These are phyloP conservation scores for Coecobrya sp. DNA, from an alignment of 2,888 invertebrate species.

Conservation along the genomic window DNA sequence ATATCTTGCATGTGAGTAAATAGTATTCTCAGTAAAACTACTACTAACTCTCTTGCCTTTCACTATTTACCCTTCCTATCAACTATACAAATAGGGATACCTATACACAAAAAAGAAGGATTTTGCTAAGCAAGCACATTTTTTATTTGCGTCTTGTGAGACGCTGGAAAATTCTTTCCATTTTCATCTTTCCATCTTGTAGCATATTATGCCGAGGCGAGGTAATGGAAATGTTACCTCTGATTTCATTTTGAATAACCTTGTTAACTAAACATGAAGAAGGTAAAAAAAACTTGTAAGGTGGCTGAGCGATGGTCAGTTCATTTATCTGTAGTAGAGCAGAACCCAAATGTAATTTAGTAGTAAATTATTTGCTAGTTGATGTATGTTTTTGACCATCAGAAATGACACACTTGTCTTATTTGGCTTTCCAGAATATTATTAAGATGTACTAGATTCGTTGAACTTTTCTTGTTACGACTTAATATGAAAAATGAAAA, in stretches of 20 bases:
- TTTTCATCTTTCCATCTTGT: conserved; percentile 31
- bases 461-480: conserved; percentile 43
- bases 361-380: too few species aligned
- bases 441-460: neutral
- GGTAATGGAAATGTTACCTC: conserved; percentile 34
- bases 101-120: neutral
- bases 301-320: too few species aligned
- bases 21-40: neutral
- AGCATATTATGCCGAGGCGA: neutral
- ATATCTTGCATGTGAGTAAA: neutral
- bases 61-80: neutral
- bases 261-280: conserved; percentile 42
- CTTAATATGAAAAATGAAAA: conserved; percentile 45
- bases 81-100: conserved; percentile 10
- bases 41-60: too few species aligned
- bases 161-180: neutral
- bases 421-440: too few species aligned
- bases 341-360: too few species aligned
- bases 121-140: conserved; percentile 14
- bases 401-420: too few species aligned
- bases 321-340: too few species aligned
- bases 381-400: too few species aligned
- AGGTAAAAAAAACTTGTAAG: neutral
- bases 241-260: conserved; percentile 30
- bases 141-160: conserved; percentile 5